Base-by-base conservation (phyloP, 64 coral and sea anemone species). In the Cladopsammia gracilis region DNA sequence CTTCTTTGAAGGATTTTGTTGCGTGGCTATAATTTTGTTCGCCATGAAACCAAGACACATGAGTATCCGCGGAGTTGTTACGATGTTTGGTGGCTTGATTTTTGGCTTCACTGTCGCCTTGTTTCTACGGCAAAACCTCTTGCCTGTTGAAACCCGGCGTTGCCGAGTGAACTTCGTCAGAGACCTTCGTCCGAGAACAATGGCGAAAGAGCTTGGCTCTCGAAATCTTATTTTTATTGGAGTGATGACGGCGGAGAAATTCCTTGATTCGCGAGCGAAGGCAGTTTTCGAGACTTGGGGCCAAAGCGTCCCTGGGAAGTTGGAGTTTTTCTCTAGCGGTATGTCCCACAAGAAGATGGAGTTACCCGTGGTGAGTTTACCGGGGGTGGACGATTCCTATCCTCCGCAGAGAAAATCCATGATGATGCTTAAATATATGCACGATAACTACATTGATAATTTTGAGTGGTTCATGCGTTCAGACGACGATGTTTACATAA, bases 391-490 rank as follows among this genome's bases (percentile, higher is more conserved):
- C 70, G 91, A 99, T 74, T 96, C 91, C 0, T 96, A 99, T 58
- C 98, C 98, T 46, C 98, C 98, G 0, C 98, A 99, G 61, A 90
- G 89, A 72, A 99, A 99, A 47, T 99, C 98, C 24, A 91, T 99
- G 87, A 93, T 96, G 87, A 99, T 99, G 98, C 92, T 99, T 42
- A 99, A 96, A 94, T 99, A 99, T 52, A 96, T 99, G 87, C 85
- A 99, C 11, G 98, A 99, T 59, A 93, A 99, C 77, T 99, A 96
- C 60, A 96, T 99, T 60, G 94, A 99, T 78, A 77, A 96, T 6
- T 99, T 70, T 20, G 86, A 99, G 56, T 99, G 98, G 98, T 99
- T 99, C 62, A 96, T 99, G 86, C 91, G 98, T 1, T 96, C 98
- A 0, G 98, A 99, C 26, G 98, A 99, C 25, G 98, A 99, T 99